These are phyloP conservation scores for Cinclus mexicanus DNA, from an alignment of 2,113 vertebrate genomes.

Conservation along the genomic window DNA sequence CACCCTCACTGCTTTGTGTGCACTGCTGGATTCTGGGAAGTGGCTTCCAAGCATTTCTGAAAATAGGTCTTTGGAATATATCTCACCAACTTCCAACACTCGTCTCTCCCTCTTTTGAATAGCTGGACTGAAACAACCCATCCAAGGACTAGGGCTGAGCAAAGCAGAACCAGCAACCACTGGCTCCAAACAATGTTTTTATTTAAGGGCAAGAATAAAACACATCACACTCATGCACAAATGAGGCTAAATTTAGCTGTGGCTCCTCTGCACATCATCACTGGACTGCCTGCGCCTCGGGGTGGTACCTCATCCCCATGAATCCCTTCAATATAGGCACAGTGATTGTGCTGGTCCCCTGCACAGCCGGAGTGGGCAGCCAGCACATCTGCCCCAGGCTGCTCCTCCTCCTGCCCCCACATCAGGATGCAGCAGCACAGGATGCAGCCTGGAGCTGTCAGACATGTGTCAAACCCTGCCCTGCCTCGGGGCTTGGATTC, in stretches of 20 bases:
- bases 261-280: not conserved
- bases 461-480: not conserved
- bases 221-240: not conserved
- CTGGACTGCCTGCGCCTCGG: not conserved
- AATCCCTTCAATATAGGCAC: not conserved
- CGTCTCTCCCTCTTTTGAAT: not conserved
- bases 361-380: not conserved
- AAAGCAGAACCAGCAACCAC: not conserved
- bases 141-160: not conserved
- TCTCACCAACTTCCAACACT: not conserved
- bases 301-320: not conserved
- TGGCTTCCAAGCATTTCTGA: not conserved
- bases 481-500: not conserved
- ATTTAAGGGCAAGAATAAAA: not conserved
- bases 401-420: not conserved
- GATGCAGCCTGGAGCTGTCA: not conserved
- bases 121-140: not conserved
- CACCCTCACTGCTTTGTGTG: not conserved
- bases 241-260: slow-evolving; percentile 33
- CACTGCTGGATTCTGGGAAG: not conserved
- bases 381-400: not conserved
- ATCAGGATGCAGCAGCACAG: not conserved
- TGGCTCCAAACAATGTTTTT: not conserved
- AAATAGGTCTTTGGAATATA: not conserved
- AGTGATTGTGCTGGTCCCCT: accelerated